phyloP scores from a whole-genome alignment of 1,140 invertebrate species.

The Brachionus asplanchnoidis region DNA sequence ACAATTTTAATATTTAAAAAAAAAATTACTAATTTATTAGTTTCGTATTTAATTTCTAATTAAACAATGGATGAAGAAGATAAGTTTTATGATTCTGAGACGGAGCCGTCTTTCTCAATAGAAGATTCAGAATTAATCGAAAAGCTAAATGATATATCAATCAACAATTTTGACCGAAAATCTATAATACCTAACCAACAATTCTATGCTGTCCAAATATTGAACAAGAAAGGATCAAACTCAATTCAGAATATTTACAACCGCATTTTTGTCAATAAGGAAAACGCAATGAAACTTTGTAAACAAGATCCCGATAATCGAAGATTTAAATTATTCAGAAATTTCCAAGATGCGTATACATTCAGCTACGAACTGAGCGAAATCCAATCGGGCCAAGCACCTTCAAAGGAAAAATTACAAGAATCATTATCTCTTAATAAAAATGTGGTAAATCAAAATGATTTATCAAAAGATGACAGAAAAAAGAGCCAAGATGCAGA shows the following conservation, averaged over 20 bases:
- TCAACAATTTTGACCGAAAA: neutral
- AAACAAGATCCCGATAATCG: slow-evolving; percentile 42
- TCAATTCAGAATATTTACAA: neutral
- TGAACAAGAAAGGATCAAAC: neutral
- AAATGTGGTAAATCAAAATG: neutral
- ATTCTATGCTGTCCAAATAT: slow-evolving; percentile 24
- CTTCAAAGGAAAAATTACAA: neutral
- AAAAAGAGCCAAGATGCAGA: slow-evolving; percentile 43
- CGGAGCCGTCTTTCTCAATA: neutral
- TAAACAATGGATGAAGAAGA: neutral
- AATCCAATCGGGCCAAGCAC: slow-evolving; percentile 11
- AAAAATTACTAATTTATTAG: neutral
- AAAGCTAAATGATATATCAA: neutral
- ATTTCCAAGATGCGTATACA: slow-evolving; percentile 16
- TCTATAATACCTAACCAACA: neutral
- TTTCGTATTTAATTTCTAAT: neutral
- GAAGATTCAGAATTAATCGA: neutral
- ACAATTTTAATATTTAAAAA: neutral
- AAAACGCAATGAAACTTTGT: slow-evolving; percentile 34
- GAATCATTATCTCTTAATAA: neutral
- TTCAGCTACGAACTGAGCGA: slow-evolving; percentile 26
- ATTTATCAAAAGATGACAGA: neutral
- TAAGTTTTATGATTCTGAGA: neutral
- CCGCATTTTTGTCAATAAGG: slow-evolving; percentile 26
- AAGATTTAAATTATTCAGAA: slow-evolving; percentile 18